Evolutionary conservation across 2,113 vertebrate species (phyloP), one percentile per base, ranked within the genome.

Genomic region (Castor canadensis): DNA sequence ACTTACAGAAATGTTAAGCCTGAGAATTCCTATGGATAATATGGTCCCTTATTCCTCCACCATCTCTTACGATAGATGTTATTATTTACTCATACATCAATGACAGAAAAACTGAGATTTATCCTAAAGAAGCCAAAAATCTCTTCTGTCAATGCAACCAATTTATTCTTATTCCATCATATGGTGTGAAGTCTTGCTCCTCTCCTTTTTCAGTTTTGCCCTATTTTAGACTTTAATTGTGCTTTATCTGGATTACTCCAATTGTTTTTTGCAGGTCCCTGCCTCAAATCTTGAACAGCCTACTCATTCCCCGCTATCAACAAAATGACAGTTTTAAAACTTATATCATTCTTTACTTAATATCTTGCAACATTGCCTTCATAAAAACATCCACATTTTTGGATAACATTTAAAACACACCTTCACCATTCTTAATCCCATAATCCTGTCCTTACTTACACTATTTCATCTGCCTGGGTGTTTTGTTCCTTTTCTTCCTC

Each of bases 301-400:
- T 87, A 88, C 35, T 75, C 60, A 90, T 71, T 67, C 35, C 84
- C 28, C 24, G 47, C 17, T 60, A 49, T 64, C 56, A 80, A 67
- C 22, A 87, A 88, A 93, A 64, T 84, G 5, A 8, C n/a, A 92
- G 49, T 76, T 86, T 9, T 22, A 81, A 90, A 96, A 72, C 28
- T 72, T 77, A 67, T 49, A 56, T 35, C 40, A 81, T 84, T 66
- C 56, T 47, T 69, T 90, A 49, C 12, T 79, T 91, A 72, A 60
- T 69, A 87, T 67, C n/a, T 38, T 20, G 75, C 38, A 58, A 3
- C 13, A 83, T 73, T 64, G 3, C 20, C 15, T 93, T 95, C 35
- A 64, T 66, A 17, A 94, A 94, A 93, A 67, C 5, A 85, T 43
- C 9, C 35, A 76, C 2, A 15, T 58, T 85, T 35, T 91, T 95